Evolutionary conservation across 2,113 vertebrate species (phyloP), one percentile per base, ranked within the genome.

Genomic region (Anguilla japonica): DNA sequence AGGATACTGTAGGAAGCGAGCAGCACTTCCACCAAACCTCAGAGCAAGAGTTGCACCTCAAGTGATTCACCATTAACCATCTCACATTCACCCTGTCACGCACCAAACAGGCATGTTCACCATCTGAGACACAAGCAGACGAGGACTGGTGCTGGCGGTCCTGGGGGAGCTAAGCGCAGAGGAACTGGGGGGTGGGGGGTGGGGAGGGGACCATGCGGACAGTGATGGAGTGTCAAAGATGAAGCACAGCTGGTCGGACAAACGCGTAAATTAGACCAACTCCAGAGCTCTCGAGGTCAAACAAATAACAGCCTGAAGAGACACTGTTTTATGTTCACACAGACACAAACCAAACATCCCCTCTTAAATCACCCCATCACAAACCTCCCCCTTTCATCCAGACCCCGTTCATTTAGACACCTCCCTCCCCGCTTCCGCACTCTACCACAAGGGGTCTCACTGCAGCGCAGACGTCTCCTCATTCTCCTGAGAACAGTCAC

Each of bases 1-100:
- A 88, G 87, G 82, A 84, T 20, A 40, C 0, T 41, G 85, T 87
- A 41, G 90, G 91, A 83, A 67, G 86, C 46, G 89, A 39, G 75
- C 88, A 57, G 82, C 11, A 7, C 87, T 5, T n/a, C 63, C 22
- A 71, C 26, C 63, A 71, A 71, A 71, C 63, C 26, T n/a, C 57
- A 60, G 57, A 60, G 57, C 57, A 60, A 71, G 71, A 8, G 71
- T 75, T n/a, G 63, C 22, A 75, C 71, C 26, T 75, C 60, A 20
- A 67, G 18, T 67, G 60, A 67, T 67, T 67, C 60, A 67, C 60
- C 89, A 89, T 89, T 53, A 13, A 11, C 50, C 43, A 46, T 53
- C 88, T 86, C 88, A 67, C 60, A 26, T 7, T 29, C 71, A 75
- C 71, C 71, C 71, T 34, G 5, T 75, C 71, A 29, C 71, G n/a